Percentiles rank a stretch among this genome's conserved stretches.
phyloP scores from a whole-genome alignment of 2,888 invertebrate genomes.

The Rotaria macrura region DNA sequence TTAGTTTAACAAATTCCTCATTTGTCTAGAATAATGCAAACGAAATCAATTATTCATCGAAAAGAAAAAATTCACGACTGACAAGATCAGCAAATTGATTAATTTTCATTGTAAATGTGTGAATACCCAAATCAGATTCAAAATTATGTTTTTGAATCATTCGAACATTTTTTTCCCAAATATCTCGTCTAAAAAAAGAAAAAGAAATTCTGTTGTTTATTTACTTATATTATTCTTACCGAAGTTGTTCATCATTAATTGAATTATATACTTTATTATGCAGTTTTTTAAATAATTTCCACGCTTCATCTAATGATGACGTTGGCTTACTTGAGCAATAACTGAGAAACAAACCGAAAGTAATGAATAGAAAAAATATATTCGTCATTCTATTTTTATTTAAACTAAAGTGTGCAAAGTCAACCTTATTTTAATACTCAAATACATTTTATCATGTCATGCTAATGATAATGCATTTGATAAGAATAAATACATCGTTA shows the following conservation, averaged over 20 bases:
- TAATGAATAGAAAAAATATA: neutral
- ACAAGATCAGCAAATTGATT: constrained; percentile 25
- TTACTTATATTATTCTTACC: neutral
- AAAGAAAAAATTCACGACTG: neutral
- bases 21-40: constrained; percentile 24
- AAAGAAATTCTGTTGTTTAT: neutral
- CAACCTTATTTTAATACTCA: neutral
- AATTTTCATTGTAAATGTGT: neutral
- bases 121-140: constrained; percentile 14
- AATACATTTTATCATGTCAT: neutral
- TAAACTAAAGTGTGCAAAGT: neutral
- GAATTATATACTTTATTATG: constrained; percentile 18
- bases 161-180: constrained; percentile 24
- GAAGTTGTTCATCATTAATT: neutral
- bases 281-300: constrained; percentile 12
- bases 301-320: neutral
- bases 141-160: constrained; percentile 21
- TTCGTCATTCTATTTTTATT: neutral
- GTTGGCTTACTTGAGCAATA: neutral
- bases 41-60: neutral
- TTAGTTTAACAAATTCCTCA: constrained; percentile 34
- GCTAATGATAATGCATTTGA: neutral
- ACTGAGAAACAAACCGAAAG: neutral
- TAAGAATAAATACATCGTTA: neutral
- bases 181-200: neutral